These are phyloP conservation scores for Talpa occidentalis DNA, from an alignment of 2,113 vertebrate species.

Conservation along the genomic window DNA sequence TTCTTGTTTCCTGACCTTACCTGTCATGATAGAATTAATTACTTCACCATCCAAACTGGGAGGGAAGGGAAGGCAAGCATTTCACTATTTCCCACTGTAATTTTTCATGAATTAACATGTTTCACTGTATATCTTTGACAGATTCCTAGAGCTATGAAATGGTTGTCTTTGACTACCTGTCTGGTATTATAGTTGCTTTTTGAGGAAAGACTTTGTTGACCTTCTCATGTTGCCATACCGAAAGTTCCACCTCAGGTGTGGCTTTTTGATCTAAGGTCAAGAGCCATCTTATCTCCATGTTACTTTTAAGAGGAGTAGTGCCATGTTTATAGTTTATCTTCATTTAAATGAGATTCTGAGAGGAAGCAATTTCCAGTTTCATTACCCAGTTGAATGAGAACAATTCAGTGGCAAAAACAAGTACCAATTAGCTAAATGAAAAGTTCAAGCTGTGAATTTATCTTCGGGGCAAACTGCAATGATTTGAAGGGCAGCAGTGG, in stretches of 20 bases:
- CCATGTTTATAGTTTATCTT: conserved; percentile 55
- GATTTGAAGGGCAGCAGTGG: conserved; percentile 60
- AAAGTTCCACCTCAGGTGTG: not conserved
- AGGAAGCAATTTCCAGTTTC: conserved; percentile 70
- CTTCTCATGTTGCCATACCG: not conserved
- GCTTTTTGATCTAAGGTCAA: conserved; percentile 55
- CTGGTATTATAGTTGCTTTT: not conserved
- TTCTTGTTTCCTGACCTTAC: not conserved
- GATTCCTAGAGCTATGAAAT: not conserved
- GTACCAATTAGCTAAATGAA: conserved; percentile 72
- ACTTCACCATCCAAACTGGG: not conserved
- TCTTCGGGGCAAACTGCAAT: conserved; percentile 59
- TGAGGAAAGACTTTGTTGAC: not conserved
- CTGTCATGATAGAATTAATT: not conserved
- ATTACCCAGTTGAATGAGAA: conserved; percentile 71
- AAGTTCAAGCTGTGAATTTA: conserved; percentile 73
- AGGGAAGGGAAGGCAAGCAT: not conserved
- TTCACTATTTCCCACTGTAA: not conserved
- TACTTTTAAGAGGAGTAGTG: conserved; percentile 45
- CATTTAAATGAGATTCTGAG: conserved; percentile 62
- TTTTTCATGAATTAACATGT: not conserved
- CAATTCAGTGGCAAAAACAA: conserved; percentile 61
- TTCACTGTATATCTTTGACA: not conserved
- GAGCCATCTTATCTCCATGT: not conserved
- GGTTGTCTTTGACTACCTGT: not conserved